phyloP scores from a whole-genome alignment of 2,888 invertebrate species.

The Habroteleia sp. region DNA sequence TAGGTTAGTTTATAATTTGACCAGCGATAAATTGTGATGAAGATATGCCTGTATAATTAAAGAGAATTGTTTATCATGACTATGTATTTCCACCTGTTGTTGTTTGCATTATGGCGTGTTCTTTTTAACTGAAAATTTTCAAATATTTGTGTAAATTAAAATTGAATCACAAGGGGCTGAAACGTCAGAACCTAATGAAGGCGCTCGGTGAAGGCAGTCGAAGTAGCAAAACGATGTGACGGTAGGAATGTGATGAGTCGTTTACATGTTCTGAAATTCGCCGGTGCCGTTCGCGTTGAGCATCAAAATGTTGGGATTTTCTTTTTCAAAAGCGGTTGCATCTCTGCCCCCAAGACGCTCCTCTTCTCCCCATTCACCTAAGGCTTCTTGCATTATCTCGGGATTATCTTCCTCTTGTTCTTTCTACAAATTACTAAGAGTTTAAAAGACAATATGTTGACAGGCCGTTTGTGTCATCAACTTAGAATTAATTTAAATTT shows the following conservation, averaged over 20 bases:
- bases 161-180: too few relatives aligned
- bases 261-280: constrained; percentile 89
- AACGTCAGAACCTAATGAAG: too few relatives aligned
- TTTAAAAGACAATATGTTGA: constrained; percentile 27
- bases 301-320: constrained; percentile 90
- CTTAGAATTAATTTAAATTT: too few relatives aligned
- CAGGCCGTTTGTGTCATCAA: neutral
- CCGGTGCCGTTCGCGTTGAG: constrained; percentile 86
- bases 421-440: constrained; percentile 83
- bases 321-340: constrained; percentile 89
- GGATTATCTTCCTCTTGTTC: constrained; percentile 87
- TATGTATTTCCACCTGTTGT: too few relatives aligned
- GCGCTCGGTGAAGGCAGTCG: constrained; percentile 13
- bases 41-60: too few relatives aligned
- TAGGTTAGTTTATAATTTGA: neutral
- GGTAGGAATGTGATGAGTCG: constrained; percentile 21
- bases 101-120: too few relatives aligned
- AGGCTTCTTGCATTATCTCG: constrained; percentile 87
- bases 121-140: too few relatives aligned
- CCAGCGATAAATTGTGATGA: too few relatives aligned
- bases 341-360: constrained; percentile 85
- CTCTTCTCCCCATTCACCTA: constrained; percentile 88
- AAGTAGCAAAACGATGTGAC: constrained; percentile 10
- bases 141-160: too few relatives aligned
- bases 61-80: too few relatives aligned